Conservation (phyloP, 2,113 vertebrate genomes). For the Sinocyclocheilus anophthalmus region DNA sequence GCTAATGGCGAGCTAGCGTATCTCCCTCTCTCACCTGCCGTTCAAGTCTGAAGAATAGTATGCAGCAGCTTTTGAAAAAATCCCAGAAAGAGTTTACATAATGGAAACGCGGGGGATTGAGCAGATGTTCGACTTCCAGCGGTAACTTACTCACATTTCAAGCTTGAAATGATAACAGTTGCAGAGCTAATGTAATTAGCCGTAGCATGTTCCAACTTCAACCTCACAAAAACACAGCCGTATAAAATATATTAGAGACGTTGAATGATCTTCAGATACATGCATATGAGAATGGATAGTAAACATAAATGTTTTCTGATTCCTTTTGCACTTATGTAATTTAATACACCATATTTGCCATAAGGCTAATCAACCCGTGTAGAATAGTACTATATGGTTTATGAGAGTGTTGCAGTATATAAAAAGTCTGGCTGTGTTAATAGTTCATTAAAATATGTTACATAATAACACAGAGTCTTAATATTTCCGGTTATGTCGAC, state of each 20-base stretch:
- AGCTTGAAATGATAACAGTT: conserved; percentile 14
- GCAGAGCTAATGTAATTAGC: conserved; percentile 29
- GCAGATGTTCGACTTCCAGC: conserved; percentile 81
- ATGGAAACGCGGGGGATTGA: conserved; percentile 79
- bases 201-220: not conserved
- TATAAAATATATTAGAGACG: not conserved
- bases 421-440: not conserved
- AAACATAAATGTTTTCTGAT: not conserved
- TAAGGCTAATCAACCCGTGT: not conserved
- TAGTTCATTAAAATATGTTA: not conserved
- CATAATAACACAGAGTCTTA: not conserved
- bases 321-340: not conserved
- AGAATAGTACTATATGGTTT: not conserved
- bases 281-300: not conserved
- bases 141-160: conserved; percentile 68
- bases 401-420: not conserved
- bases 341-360: not conserved
- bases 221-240: not conserved
- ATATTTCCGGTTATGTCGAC: not conserved
- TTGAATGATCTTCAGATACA: not conserved
- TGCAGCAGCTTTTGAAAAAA: conserved; percentile 47
- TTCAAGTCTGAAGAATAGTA: conserved; percentile 43
- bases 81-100: conserved; percentile 35
- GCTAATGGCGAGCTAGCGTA: conserved; percentile 45
- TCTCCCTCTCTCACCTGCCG: conserved; percentile 4